Evolutionary conservation across 2,888 invertebrate genomes (phyloP).

Genomic region (Frankliniella intonsa): DNA sequence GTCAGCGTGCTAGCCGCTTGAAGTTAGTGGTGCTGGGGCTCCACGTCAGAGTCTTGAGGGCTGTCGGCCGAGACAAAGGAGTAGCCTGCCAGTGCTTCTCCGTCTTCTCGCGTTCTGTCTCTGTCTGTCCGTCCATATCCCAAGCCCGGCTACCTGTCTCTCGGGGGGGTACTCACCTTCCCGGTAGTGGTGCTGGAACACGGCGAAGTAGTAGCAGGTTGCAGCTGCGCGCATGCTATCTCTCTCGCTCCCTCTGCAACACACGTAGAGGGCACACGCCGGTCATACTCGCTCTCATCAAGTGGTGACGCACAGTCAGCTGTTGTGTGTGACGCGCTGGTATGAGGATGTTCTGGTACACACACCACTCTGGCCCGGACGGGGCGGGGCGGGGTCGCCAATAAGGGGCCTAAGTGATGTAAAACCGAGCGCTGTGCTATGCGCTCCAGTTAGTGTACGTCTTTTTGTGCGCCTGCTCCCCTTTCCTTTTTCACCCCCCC

Average conservation of each 20-base stretch:
- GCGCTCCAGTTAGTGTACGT: too few species aligned
- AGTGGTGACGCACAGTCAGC: background rate
- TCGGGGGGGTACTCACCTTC: background rate
- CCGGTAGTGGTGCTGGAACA: constrained; percentile 6
- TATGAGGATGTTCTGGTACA: background rate
- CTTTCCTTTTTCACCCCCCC: background rate
- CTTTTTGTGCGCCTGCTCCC: background rate
- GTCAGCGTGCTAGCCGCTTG: too few species aligned
- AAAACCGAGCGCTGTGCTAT: background rate
- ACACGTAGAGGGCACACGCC: background rate
- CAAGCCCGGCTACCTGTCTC: background rate
- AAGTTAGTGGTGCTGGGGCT: too few species aligned
- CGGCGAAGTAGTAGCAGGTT: background rate
- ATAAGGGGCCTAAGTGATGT: background rate
- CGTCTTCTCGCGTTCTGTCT: background rate
- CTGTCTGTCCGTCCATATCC: background rate
- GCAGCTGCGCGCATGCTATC: background rate
- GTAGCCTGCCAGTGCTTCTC: too few species aligned
- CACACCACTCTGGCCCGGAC: background rate
- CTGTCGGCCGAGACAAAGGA: too few species aligned
- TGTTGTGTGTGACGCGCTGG: background rate
- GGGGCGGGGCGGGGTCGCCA: background rate
- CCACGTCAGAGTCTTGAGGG: too few species aligned
- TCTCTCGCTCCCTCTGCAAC: background rate
- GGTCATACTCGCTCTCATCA: background rate